A percentile compares a stretch with the other conserved stretches of the same genome.
phyloP scores from a whole-genome alignment of 1,140 invertebrate genomes.

The Drosophila grimshawi region DNA sequence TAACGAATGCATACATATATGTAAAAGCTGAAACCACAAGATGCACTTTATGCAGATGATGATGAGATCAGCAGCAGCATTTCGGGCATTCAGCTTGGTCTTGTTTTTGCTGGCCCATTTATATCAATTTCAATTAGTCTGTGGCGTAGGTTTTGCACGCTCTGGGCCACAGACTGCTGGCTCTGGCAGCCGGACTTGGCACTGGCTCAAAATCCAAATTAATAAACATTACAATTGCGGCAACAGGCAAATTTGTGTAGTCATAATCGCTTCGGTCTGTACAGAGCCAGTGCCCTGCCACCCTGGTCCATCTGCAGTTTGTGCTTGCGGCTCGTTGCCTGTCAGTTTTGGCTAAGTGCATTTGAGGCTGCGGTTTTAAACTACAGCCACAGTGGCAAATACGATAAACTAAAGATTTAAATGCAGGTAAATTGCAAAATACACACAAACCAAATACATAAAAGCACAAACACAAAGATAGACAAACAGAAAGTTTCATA shows the following conservation, averaged over 20 bases:
- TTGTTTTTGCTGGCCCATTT: conserved; percentile 39
- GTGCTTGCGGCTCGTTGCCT: conserved; percentile 3
- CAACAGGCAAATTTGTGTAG: conserved; percentile 62
- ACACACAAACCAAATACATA: conserved; percentile 35
- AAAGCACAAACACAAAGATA: neutral
- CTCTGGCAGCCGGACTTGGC: conserved; percentile 33
- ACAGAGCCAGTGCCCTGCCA: too few species aligned
- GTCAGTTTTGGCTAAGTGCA: conserved; percentile 47
- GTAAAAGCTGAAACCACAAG: conserved; percentile 23
- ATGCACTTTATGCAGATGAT: conserved; percentile 3
- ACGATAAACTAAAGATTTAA: conserved; percentile 48
- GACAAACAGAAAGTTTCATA: conserved; percentile 23
- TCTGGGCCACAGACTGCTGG: neutral
- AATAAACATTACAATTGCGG: conserved; percentile 66
- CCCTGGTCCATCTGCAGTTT: neutral
- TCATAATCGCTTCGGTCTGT: conserved; percentile 57
- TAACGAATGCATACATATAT: too few species aligned
- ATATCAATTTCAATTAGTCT: conserved; percentile 54
- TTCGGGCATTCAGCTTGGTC: conserved; percentile 1
- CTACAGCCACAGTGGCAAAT: conserved; percentile 62
- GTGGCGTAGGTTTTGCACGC: conserved; percentile 31
- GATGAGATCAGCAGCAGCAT: conserved; percentile 1
- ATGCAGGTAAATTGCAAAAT: conserved; percentile 62
- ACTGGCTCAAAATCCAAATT: conserved; percentile 57
- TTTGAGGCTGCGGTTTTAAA: conserved; percentile 56